Percentiles rank a stretch among this genome's conserved stretches.
Evolutionary conservation across 1,140 invertebrate species (phyloP).

Genomic region (Drosophila murphyi): DNA sequence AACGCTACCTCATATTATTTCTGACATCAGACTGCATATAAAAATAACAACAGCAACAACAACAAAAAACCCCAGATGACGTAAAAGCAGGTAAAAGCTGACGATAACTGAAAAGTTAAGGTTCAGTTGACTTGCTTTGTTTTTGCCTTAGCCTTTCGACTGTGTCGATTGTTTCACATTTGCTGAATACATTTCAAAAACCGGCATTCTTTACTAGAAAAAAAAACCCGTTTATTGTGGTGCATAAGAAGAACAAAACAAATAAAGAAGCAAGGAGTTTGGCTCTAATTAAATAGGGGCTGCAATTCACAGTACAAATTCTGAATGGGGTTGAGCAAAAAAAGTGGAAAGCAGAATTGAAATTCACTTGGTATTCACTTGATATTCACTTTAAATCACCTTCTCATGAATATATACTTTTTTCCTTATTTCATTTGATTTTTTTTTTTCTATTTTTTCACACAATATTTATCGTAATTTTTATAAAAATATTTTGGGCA

Average conservation of each 20-base stretch:
- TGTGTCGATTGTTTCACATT: conserved; percentile 38
- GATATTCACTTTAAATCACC: background rate
- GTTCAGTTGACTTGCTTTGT: conserved; percentile 26
- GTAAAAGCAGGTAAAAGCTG: conserved; percentile 43
- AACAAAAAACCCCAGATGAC: conserved; percentile 20
- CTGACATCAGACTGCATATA: background rate
- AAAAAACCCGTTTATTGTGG: conserved; percentile 56
- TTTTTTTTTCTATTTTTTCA: conserved; percentile 5
- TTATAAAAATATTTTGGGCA: conserved; percentile 1
- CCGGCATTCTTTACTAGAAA: conserved; percentile 62
- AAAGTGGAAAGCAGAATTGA: background rate
- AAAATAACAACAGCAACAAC: background rate
- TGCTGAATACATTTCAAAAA: conserved; percentile 48
- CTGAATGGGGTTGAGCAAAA: background rate
- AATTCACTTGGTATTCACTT: conserved; percentile 16
- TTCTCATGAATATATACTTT: background rate
- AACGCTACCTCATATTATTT: background rate
- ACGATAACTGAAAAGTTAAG: conserved; percentile 12
- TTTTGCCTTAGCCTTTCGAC: background rate
- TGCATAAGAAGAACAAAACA: conserved; percentile 9
- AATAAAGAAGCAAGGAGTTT: conserved; percentile 26
- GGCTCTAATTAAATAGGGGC: conserved; percentile 25
- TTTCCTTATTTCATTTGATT: background rate
- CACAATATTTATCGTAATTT: conserved; percentile 10
- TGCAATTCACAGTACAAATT: conserved; percentile 4